These are phyloP conservation scores for Drosophila lini DNA, from an alignment of 1,140 invertebrate genomes.

Conservation along the genomic window DNA sequence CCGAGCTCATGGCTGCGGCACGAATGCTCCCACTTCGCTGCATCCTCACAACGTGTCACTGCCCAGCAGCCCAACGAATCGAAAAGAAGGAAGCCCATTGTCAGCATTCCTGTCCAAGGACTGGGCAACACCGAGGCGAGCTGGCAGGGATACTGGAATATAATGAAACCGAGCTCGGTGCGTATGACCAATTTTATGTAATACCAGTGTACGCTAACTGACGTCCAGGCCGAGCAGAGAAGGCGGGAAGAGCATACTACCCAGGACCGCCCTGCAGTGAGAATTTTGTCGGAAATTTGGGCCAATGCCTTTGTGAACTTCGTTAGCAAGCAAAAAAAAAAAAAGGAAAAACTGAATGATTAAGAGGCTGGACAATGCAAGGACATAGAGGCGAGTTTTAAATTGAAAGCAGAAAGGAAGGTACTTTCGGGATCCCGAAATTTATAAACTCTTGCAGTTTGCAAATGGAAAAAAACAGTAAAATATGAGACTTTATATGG, in stretches of 20 bases:
- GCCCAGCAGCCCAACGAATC: conserved; percentile 37
- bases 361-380: conserved; percentile 3
- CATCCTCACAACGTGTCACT: conserved; percentile 22
- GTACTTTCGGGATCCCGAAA: background rate
- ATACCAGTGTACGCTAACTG: conserved; percentile 51
- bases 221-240: conserved; percentile 22
- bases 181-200: conserved; percentile 72
- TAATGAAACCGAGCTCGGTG: conserved; percentile 45
- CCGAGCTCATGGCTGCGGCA: background rate
- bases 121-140: conserved; percentile 1
- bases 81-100: conserved; percentile 45
- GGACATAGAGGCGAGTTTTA: background rate
- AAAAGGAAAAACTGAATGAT: conserved; percentile 1
- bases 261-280: conserved; percentile 18
- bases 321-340: conserved; percentile 29
- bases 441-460: background rate
- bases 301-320: conserved; percentile 54
- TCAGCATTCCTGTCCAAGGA: conserved; percentile 54
- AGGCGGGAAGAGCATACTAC: background rate
- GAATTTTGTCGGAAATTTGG: conserved; percentile 56
- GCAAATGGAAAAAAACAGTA: too few species aligned
- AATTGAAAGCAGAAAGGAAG: background rate
- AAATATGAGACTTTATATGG: too few species aligned
- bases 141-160: conserved; percentile 9
- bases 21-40: conserved; percentile 3